These are phyloP conservation scores for Neosilurus mollespiculum DNA, from an alignment of 2,797 vertebrate genomes.

Conservation along the genomic window DNA sequence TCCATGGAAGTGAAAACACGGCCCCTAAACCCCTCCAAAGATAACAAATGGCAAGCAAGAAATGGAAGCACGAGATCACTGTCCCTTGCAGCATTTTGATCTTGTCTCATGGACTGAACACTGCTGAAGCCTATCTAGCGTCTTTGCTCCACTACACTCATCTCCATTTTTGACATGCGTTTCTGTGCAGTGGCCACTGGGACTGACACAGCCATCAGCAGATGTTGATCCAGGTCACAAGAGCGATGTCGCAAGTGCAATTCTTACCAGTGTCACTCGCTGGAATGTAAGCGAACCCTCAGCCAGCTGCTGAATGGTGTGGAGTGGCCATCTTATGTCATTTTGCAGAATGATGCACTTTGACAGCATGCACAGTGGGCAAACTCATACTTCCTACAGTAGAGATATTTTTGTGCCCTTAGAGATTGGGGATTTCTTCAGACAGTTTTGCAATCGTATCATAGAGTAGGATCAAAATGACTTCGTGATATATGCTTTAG, in stretches of 20 bases:
- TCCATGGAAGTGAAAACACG: background rate
- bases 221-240: constrained; percentile 43
- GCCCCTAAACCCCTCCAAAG: background rate
- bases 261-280: constrained; percentile 42
- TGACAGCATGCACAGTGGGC: constrained; percentile 28
- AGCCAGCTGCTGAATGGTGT: constrained; percentile 25
- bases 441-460: background rate
- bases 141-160: constrained; percentile 37
- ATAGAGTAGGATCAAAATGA: background rate
- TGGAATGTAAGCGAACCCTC: constrained; percentile 32
- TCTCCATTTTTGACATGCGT: constrained; percentile 30
- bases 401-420: background rate
- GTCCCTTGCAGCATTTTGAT: constrained; percentile 18
- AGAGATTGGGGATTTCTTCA: background rate
- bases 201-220: constrained; percentile 43
- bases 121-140: constrained; percentile 7
- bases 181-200: constrained; percentile 20
- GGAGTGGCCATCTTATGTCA: constrained; percentile 21
- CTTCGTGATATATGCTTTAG: background rate
- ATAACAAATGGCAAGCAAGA: constrained; percentile 32
- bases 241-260: constrained; percentile 35
- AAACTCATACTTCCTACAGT: constrained; percentile 4
- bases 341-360: constrained; percentile 32
- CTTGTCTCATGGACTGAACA: constrained; percentile 24
- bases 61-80: constrained; percentile 13